Evolutionary conservation across 2,113 vertebrate genomes (phyloP), one percentile per base, ranked within the genome.

Genomic region (Muntiacus reevesi): DNA sequence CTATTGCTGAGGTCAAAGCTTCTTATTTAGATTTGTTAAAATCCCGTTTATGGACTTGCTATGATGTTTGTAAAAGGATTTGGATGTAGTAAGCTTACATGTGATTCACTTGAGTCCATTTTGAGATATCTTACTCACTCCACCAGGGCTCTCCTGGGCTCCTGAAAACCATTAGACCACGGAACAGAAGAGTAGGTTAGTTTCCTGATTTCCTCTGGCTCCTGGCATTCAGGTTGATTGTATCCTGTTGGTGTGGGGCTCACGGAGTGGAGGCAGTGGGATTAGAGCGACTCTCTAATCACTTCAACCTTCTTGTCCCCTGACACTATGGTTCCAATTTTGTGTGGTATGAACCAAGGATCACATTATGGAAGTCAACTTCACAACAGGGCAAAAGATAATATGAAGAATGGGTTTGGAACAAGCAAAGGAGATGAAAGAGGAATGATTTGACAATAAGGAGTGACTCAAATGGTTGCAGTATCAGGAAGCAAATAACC

Each of bases 21-120:
- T 95, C 67, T 71, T 94, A 94, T 52, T 94, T 94, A 94, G 84
- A 96, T 94, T 96, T 94, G 74, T 97, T 94, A 60, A 91, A 93
- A 89, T 97, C 47, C 88, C 81, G 92, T 94, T 94, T 95, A 93
- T 88, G 91, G 60, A 97, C 94, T 97, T 83, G 67, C 36, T 79
- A 23, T 85, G 55, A 89, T 93, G 36, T 94, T 95, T 97, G 27
- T 78, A 82, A 88, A 98, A 71, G 81, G 54, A 97, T 98, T 82
- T 95, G n/a, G 83, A 87, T 95, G 62, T 71, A 60, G 82, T 97
- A 90, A 94, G 59, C 67, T 95, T 97, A 85, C 52, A 7, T 94
- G 25, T 83, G 84, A 96, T 95, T 78, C 43, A 91, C 88, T 64
- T 97, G 81, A 92, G 47, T 89, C 27, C 60, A 57, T 96, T 95